These are phyloP conservation scores for Macrophya annulata DNA, from an alignment of 2,888 invertebrate species.

Conservation along the genomic window DNA sequence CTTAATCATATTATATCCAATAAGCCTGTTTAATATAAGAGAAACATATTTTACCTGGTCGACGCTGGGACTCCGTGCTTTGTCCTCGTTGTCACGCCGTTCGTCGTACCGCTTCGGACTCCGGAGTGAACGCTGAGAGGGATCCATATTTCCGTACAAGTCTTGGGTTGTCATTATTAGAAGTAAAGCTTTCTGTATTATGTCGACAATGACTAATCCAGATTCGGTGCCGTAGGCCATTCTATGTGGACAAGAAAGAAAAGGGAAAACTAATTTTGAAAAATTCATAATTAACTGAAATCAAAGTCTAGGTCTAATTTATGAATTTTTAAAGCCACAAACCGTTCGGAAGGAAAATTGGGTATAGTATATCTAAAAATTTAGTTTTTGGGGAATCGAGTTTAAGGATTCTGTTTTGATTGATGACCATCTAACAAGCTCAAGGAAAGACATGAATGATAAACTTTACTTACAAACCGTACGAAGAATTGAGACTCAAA, in stretches of 20 bases:
- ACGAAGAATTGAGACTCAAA: constrained; percentile 96
- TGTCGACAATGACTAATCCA: constrained; percentile 97
- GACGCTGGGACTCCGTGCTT: constrained; percentile 92
- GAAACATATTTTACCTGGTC: constrained; percentile 88
- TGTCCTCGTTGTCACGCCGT: constrained; percentile 78
- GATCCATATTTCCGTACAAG: constrained; percentile 94
- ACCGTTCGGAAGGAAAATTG: not conserved
- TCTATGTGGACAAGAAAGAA: constrained; percentile 81
- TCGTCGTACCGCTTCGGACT: constrained; percentile 85
- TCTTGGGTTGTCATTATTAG: constrained; percentile 94
- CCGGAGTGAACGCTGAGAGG: constrained; percentile 90
- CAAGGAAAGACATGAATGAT: constrained; percentile 13
- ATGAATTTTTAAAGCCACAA: not conserved
- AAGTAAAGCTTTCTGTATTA: constrained; percentile 94
- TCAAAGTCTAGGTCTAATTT: not conserved
- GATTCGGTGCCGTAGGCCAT: constrained; percentile 99
- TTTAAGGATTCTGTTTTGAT: not conserved
- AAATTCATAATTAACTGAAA: constrained; percentile 21
- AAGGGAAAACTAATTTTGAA: not conserved
- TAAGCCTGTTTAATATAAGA: not conserved
- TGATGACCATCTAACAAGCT: not conserved
- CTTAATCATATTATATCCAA: not conserved
- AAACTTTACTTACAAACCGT: constrained; percentile 93
- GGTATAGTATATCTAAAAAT: not conserved
- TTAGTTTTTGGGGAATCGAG: not conserved